phyloP scores from a whole-genome alignment of 2,888 invertebrate genomes.

The Machimus atricapillus region DNA sequence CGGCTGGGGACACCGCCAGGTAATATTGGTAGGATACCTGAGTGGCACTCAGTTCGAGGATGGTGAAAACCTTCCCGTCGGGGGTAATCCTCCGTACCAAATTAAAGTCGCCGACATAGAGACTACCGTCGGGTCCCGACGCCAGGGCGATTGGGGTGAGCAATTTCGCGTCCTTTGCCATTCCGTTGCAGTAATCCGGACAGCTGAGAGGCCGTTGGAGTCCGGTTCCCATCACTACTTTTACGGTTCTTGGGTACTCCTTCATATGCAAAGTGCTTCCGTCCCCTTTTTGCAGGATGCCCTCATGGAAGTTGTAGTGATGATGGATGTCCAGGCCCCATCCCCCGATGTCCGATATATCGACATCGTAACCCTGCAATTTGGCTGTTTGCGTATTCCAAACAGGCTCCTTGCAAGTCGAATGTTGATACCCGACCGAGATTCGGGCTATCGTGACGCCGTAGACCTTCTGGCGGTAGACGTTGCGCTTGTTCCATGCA shows the following conservation, averaged over 20 bases:
- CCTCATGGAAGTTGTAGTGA: constrained; percentile 98
- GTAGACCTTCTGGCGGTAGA: constrained; percentile 95
- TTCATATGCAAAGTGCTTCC: constrained; percentile 94
- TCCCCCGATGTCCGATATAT: constrained; percentile 95
- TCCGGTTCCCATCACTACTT: constrained; percentile 92
- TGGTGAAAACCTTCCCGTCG: constrained; percentile 87
- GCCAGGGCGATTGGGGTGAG: constrained; percentile 94
- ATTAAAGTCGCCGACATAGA: constrained; percentile 97
- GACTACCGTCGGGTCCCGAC: constrained; percentile 93
- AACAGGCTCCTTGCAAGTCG: constrained; percentile 82
- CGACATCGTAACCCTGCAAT: constrained; percentile 93
- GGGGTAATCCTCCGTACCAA: constrained; percentile 89
- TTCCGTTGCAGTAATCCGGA: constrained; percentile 84
- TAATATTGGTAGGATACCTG: constrained; percentile 98
- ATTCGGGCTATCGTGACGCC: constrained; percentile 87
- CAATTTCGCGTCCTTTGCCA: constrained; percentile 84
- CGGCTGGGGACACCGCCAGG: constrained; percentile 93
- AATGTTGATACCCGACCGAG: constrained; percentile 94
- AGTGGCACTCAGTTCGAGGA: constrained; percentile 87
- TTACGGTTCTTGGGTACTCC: constrained; percentile 87
- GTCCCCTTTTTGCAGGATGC: constrained; percentile 96
- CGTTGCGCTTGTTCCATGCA: constrained; percentile 97
- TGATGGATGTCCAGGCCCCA: constrained; percentile 99
- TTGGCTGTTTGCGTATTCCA: constrained; percentile 97
- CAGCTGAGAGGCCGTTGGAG: constrained; percentile 85